Evolutionary conservation across 2,113 vertebrate species (phyloP).

Genomic region (Pelvicachromis taeniatus): DNA sequence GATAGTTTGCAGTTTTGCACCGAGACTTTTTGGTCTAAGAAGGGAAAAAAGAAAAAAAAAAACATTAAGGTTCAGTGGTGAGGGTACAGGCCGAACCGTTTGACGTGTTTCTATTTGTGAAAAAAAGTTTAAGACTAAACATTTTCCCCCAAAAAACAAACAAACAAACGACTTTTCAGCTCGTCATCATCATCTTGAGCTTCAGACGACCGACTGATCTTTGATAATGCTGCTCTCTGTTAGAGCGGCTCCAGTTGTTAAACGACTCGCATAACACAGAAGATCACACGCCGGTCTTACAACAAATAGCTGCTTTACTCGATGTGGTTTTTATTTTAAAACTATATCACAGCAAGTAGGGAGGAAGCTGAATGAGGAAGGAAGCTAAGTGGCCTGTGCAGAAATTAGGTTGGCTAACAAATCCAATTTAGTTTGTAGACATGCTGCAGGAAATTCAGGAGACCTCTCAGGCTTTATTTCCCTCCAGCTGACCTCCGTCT

Average conservation of each 20-base stretch:
- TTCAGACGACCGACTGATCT: background rate
- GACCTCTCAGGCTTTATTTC: background rate
- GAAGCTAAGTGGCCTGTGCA: background rate
- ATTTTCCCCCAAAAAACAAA: background rate
- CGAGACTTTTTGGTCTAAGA: background rate
- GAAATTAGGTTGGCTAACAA: slow-evolving; percentile 29
- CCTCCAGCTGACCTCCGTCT: slow-evolving; percentile 6
- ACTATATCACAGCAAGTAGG: fast-evolving
- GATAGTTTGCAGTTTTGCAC: background rate
- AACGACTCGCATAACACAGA: background rate
- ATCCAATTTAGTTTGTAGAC: slow-evolving; percentile 55
- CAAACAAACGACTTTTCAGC: background rate
- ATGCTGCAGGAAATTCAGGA: slow-evolving; percentile 2
- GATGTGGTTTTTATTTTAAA: background rate
- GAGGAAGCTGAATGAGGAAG: background rate
- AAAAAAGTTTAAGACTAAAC: background rate
- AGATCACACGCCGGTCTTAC: background rate
- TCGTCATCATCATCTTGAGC: background rate
- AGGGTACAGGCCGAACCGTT: background rate
- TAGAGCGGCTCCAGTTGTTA: background rate
- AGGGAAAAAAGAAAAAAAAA: background rate
- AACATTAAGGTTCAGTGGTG: background rate
- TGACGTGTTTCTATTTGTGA: background rate
- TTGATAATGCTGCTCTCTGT: background rate
- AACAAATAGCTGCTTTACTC: background rate